Evolutionary conservation across 2,797 vertebrate genomes (phyloP).

Genomic region (Urosaurus nigricauda): DNA sequence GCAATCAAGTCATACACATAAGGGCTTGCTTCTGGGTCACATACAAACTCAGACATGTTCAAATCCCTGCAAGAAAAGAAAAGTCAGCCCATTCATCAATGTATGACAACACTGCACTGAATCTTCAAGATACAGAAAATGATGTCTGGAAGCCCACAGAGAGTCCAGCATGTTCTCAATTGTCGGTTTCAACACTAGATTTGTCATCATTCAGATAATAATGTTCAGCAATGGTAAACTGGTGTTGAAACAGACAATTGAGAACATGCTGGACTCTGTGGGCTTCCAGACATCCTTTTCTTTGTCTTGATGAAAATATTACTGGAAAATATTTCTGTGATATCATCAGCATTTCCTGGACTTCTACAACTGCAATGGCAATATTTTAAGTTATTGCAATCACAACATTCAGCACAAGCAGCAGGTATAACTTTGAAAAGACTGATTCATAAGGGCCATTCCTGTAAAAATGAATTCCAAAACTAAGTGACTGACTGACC

Average conservation of each 20-base stretch:
- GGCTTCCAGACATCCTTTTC: no score
- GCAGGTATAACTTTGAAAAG: not conserved
- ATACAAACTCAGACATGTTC: constrained; percentile 98
- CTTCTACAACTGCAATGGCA: not conserved
- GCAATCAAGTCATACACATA: constrained; percentile 97
- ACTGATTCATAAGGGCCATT: not conserved
- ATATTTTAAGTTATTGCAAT: not conserved
- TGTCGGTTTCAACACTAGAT: not conserved
- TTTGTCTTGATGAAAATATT: not conserved
- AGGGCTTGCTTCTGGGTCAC: constrained; percentile 94
- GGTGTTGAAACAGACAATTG: no score
- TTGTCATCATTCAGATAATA: not conserved
- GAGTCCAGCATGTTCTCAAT: not conserved
- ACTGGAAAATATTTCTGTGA: not conserved
- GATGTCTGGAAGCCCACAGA: not conserved
- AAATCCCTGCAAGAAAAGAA: constrained; percentile 84
- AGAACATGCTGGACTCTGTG: no score
- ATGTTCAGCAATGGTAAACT: not conserved
- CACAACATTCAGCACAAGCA: no score
- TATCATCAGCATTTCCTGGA: not conserved
- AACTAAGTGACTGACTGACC: not conserved
- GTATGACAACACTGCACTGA: not conserved
- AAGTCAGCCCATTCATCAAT: constrained; percentile 29
- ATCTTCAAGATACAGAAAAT: not conserved
- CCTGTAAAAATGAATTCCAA: not conserved